These are phyloP conservation scores for Formica aserva DNA, from an alignment of 2,888 invertebrate species.

Conservation along the genomic window DNA sequence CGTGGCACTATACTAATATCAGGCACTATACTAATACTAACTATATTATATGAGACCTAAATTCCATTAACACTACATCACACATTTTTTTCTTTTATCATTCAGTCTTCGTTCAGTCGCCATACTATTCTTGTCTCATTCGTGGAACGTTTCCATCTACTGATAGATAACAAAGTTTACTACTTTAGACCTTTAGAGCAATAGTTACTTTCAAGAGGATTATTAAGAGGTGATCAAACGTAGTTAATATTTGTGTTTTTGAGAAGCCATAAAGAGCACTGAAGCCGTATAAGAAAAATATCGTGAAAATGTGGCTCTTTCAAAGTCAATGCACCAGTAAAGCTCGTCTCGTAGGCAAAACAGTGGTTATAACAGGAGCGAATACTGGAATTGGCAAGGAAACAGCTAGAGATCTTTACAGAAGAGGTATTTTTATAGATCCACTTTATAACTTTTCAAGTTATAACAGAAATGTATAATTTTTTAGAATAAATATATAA, in stretches of 20 bases:
- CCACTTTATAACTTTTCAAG: not conserved
- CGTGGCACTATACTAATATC: no score
- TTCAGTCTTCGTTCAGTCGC: no score
- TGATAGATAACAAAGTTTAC: no score
- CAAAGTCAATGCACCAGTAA: conserved; percentile 85
- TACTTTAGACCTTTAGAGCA: no score
- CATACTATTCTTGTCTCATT: no score
- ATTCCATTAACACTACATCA: no score
- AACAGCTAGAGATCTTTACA: conserved; percentile 80
- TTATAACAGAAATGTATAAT: not conserved
- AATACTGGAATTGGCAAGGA: conserved; percentile 85
- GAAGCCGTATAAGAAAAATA: not conserved
- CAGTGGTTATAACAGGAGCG: conserved; percentile 83
- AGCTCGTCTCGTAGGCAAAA: conserved; percentile 80
- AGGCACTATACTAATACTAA: no score
- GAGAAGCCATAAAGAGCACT: not conserved
- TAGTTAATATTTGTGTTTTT: not conserved
- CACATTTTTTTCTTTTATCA: no score
- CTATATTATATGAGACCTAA: no score
- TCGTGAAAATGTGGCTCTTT: conserved; percentile 78
- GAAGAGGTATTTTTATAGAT: conserved; percentile 78
- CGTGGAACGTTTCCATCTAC: no score
- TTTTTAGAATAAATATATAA: not conserved
- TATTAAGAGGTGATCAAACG: no score
- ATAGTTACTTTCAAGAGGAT: not conserved